Conservation (phyloP, 2,113 vertebrate species). For the Hemibagrus wyckioides region DNA sequence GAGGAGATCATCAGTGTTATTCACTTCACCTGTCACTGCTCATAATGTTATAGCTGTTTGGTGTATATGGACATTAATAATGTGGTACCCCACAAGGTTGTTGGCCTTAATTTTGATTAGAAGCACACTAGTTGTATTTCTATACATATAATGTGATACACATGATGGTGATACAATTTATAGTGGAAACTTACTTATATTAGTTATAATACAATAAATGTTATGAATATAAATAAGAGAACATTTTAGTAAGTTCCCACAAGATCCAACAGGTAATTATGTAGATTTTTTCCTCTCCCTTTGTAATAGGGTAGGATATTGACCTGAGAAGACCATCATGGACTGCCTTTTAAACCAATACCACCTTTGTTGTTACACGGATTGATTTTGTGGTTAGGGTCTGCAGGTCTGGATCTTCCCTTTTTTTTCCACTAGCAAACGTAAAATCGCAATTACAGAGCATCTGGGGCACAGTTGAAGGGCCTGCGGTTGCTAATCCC, state of each 20-base stretch:
- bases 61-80: too few relatives aligned
- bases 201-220: neutral
- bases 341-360: neutral
- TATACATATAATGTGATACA: too few relatives aligned
- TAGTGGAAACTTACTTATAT: neutral
- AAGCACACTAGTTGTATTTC: too few relatives aligned
- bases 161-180: neutral
- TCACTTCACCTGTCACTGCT: too few relatives aligned
- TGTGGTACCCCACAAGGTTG: too few relatives aligned
- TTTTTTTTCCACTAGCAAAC: constrained; percentile 54
- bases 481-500: constrained; percentile 58
- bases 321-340: neutral
- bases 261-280: neutral
- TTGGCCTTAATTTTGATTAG: too few relatives aligned
- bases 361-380: constrained; percentile 25
- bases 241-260: neutral
- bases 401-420: constrained; percentile 53
- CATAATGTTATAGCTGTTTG: too few relatives aligned
- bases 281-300: neutral
- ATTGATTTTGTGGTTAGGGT: constrained; percentile 54
- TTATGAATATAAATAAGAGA: neutral
- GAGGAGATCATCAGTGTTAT: too few relatives aligned
- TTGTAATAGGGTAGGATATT: constrained; percentile 13
- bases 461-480: constrained; percentile 72
- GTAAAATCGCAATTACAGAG: constrained; percentile 68